Conservation (phyloP, 2,888 invertebrate species). For the Griposia aprilina region DNA sequence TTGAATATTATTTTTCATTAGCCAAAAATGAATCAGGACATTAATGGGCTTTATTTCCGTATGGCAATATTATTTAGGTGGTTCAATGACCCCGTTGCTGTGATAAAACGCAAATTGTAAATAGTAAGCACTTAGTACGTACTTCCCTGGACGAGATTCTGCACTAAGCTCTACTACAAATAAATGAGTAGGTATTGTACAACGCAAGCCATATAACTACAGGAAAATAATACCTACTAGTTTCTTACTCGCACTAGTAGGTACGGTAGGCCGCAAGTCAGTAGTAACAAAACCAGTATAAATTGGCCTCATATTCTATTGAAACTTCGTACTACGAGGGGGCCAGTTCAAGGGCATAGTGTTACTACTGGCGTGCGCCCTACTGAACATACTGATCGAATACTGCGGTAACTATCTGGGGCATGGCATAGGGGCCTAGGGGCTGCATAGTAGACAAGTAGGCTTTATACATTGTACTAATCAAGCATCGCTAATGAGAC, state of each 20-base stretch:
- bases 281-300: not conserved
- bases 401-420: not conserved
- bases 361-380: not conserved
- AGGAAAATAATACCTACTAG: not conserved
- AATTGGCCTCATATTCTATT: not conserved
- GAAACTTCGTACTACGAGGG: not conserved
- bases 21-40: not conserved
- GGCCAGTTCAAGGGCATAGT: not conserved
- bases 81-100: not conserved
- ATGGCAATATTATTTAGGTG: not conserved
- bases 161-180: not conserved
- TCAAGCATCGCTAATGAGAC: too few relatives aligned
- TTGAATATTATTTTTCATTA: not conserved
- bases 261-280: not conserved
- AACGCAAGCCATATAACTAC: not conserved
- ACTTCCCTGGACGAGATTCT: not conserved
- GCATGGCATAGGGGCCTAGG: not conserved
- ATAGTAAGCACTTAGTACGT: not conserved
- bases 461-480: not conserved
- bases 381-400: not conserved
- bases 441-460: not conserved
- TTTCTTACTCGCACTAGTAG: not conserved
- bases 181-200: not conserved
- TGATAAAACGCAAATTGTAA: not conserved
- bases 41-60: not conserved